phyloP scores from a whole-genome alignment of 1,140 invertebrate species.

The Hydropsyche tenuis region DNA sequence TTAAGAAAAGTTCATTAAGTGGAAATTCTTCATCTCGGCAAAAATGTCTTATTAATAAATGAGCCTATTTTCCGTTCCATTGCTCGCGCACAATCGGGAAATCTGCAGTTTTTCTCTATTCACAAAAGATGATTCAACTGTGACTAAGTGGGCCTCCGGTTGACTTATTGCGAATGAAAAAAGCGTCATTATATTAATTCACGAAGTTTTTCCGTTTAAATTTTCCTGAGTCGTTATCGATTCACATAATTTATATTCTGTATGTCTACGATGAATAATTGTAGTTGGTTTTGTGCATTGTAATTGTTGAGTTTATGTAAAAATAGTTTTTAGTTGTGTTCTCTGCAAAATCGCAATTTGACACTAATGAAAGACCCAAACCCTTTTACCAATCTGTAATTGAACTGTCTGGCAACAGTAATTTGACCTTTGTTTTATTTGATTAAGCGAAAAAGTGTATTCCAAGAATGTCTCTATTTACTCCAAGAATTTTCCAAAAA shows the following conservation, averaged over 20 bases:
- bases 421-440: slow-evolving; percentile 2
- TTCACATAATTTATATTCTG: no score
- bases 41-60: slow-evolving; percentile 43
- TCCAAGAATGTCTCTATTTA: not conserved
- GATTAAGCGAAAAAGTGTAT: not conserved
- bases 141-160: slow-evolving; percentile 31
- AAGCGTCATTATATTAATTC: slow-evolving; percentile 14
- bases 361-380: no score
- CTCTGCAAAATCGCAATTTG: no score
- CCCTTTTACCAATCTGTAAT: not conserved
- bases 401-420: not conserved
- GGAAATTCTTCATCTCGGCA: slow-evolving; percentile 39
- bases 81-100: slow-evolving; percentile 40
- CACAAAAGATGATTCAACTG: slow-evolving; percentile 38
- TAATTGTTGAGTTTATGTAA: no score
- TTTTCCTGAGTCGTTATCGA: no score
- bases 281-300: no score
- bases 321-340: no score
- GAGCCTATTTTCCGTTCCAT: slow-evolving; percentile 41
- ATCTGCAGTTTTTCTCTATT: slow-evolving; percentile 39
- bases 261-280: no score
- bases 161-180: slow-evolving; percentile 33
- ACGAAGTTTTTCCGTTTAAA: slow-evolving; percentile 5
- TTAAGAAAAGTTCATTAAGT: slow-evolving; percentile 40
- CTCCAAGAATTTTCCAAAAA: not conserved